Base-by-base conservation (phyloP, 2,888 invertebrate genomes). In the Drosophila mimica region DNA sequence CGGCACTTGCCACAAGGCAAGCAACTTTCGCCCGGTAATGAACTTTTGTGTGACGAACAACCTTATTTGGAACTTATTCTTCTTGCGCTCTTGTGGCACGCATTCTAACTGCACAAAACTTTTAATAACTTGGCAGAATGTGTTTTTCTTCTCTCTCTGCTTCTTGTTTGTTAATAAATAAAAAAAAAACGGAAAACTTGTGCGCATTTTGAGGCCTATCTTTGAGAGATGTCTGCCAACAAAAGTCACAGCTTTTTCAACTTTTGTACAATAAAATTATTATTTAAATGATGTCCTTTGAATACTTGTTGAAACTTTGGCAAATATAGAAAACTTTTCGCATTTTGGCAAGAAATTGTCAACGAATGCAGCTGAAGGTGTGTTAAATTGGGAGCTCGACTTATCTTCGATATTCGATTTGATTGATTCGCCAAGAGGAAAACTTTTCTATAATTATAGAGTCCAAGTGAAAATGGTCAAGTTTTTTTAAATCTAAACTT, bases 31-130 rank as follows among this genome's bases (percentile, higher is more conserved):
- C 28, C 49, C 30, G 48, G 60, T 74, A 77, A 79, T 79, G 76
- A 79, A 78, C 62, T 79, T 79, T 75, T 68, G 43, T 70, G 75
- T 71, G 80, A 62, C 56, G 76, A 75, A 71, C 76, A 74, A 70
- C 48, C 79, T 79, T 74, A 77, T 77, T 77, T 74, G 49, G 48
- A 68, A 62, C 48, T 67, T 62, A 4, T 40, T 20, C 34, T 5
- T 6, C 30, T 4, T 6, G 11, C n/a, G 20, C 17, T 25, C 15
- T 30, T 31, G 25, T 46, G n/a, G 25, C 56, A 70, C 51, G 64
- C 65, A 60, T 71, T 65, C 34, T 34, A 13, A 34, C 36, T 17
- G 38, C 34, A 52, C 9, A 52, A 72, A 79, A 79, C 61, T 78
- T 78, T 51, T 60, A 69, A 75, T 76, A 78, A 75, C 76, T 75